Conservation (phyloP, 2,888 invertebrate genomes). For the Eucriotettix oculatus region DNA sequence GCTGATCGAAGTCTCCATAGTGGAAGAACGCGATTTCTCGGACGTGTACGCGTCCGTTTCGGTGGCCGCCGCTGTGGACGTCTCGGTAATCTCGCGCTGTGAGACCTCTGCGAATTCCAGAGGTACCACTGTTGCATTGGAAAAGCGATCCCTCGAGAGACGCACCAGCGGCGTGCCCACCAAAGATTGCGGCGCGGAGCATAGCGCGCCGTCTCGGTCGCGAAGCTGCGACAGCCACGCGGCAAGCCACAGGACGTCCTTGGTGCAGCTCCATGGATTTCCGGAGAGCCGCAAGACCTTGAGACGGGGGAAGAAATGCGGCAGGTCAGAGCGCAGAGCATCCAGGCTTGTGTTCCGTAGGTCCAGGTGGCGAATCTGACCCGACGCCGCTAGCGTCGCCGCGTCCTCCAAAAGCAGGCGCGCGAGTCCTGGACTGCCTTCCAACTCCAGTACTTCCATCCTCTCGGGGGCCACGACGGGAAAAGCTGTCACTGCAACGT, state of each 20-base stretch:
- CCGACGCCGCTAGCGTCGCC: constrained; percentile 52
- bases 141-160: not conserved
- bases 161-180: not conserved
- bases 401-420: constrained; percentile 52
- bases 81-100: too few species aligned
- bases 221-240: constrained; percentile 45
- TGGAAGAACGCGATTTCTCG: too few species aligned
- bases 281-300: constrained; percentile 46
- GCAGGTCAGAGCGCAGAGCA: constrained; percentile 46
- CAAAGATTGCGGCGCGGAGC: constrained; percentile 3
- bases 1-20: too few species aligned
- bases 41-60: too few species aligned
- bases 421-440: constrained; percentile 54
- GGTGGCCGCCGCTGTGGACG: too few species aligned
- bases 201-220: constrained; percentile 20
- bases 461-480: constrained; percentile 53
- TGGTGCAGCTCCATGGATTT: constrained; percentile 50
- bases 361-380: constrained; percentile 51
- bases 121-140: too few species aligned
- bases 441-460: constrained; percentile 56
- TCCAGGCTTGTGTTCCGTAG: constrained; percentile 44
- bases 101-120: too few species aligned
- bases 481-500: constrained; percentile 44
- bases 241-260: constrained; percentile 39
- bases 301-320: constrained; percentile 51